A percentile compares a stretch with the other conserved stretches of the same genome.
phyloP scores from a whole-genome alignment of 2,113 vertebrate species.

The Dasyurus viverrinus region DNA sequence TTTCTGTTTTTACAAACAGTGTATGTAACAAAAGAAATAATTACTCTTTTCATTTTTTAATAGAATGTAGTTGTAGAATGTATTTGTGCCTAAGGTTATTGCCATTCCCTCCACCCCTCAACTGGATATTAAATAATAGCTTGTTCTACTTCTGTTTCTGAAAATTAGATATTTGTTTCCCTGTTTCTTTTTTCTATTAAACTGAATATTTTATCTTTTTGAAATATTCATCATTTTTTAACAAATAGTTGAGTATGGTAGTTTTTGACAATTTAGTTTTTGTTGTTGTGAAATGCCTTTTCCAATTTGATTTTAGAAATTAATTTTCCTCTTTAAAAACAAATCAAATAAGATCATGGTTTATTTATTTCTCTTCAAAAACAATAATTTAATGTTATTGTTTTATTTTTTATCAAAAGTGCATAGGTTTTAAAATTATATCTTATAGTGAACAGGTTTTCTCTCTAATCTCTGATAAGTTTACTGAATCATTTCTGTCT shows the following conservation, averaged over 20 bases:
- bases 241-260: not conserved
- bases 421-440: not conserved
- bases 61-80: not conserved
- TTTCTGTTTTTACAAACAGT: not conserved
- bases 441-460: too few relatives aligned
- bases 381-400: not conserved
- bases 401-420: not conserved
- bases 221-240: not conserved
- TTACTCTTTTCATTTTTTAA: not conserved
- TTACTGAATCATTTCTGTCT: too few relatives aligned
- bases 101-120: not conserved
- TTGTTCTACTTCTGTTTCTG: not conserved
- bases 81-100: not conserved
- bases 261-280: not conserved
- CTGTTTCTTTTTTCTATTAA: not conserved
- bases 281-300: not conserved
- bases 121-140: not conserved
- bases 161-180: not conserved
- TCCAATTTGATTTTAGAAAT: not conserved
- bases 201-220: not conserved
- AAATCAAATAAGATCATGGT: not conserved
- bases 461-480: too few relatives aligned
- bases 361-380: not conserved
- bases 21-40: not conserved
- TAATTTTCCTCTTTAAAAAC: not conserved